These are phyloP conservation scores for Erithacus rubecula DNA, from an alignment of 2,797 vertebrate species.

Conservation along the genomic window DNA sequence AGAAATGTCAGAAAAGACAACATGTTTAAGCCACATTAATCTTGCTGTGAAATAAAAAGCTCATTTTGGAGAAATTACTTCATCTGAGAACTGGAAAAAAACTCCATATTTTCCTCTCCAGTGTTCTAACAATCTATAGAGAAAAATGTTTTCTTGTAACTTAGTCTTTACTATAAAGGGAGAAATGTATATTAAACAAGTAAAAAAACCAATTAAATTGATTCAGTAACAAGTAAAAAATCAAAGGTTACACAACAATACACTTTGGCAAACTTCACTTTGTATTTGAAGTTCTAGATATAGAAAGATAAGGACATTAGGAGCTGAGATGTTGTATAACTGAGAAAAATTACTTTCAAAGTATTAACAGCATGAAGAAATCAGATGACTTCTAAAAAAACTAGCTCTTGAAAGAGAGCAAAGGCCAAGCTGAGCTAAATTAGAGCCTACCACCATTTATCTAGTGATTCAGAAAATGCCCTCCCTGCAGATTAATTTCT, in stretches of 20 bases:
- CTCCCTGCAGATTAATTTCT: slow-evolving; percentile 40
- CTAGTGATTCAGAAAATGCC: slow-evolving; percentile 1
- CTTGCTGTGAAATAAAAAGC: background rate
- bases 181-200: background rate
- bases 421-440: slow-evolving; percentile 47
- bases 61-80: background rate
- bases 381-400: slow-evolving; percentile 33
- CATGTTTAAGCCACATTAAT: background rate
- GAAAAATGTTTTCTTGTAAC: background rate
- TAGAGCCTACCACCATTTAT: background rate
- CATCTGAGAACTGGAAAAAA: background rate
- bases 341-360: slow-evolving; percentile 10
- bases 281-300: background rate
- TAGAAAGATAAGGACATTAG: background rate
- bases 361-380: slow-evolving; percentile 15
- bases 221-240: background rate
- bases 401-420: slow-evolving; percentile 11
- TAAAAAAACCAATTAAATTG: background rate
- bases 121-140: background rate
- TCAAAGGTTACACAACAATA: background rate
- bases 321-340: background rate
- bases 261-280: background rate
- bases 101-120: background rate
- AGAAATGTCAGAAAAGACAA: background rate
- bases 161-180: background rate